Base-by-base conservation (phyloP, 92 coral and sea anemone genomes). In the Actinostola sp. region DNA sequence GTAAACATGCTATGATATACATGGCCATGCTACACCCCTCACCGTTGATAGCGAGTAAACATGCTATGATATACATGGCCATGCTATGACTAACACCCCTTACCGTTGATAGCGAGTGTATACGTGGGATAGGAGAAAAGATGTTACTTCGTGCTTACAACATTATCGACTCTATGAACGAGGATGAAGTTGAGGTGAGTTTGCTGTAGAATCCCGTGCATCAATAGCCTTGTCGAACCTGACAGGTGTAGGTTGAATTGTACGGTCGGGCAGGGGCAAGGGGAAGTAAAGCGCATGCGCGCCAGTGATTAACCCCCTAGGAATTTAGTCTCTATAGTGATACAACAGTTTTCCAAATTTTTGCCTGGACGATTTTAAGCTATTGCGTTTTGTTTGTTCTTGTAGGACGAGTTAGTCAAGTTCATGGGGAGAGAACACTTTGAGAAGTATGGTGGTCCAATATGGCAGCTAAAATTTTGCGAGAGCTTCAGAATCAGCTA, bases 381-480 rank as follows among this genome's bases (percentile, higher is more conserved):
- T 45, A 10, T 20, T 6, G 10, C 13, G 13, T 43, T 27, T 23
- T 39, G 7, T 23, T 53, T 46, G 61, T n/a, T 0, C n/a, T 63
- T 27, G 0, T 75, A 90, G 96, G 82, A 80, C 65, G 92, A 93
- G 16, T 71, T 93, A 65, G 97, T 93, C 13, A 80, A 84, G 30
- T 86, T 85, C 60, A 93, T 93, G 94, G 98, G 98, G 63, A 68
- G 90, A 68, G 85, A 82, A 20, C 85, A 91, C 66, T 90, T 93
- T 71, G 98, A 93, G 33, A 79, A 74, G 66, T 93, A 84, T 67
- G 98, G 94, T 17, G 94, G 97, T 15, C 79, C 84, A 15, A 90
- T 93, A 72, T 90, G 98, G 98, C 98, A 93, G 70, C 86, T 93
- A 27, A 91, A 93, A 53, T 91, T 93, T 41, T 82, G 89, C 59